Conservation (phyloP, 2,888 invertebrate species). For the Hydrotaea diabolus region DNA sequence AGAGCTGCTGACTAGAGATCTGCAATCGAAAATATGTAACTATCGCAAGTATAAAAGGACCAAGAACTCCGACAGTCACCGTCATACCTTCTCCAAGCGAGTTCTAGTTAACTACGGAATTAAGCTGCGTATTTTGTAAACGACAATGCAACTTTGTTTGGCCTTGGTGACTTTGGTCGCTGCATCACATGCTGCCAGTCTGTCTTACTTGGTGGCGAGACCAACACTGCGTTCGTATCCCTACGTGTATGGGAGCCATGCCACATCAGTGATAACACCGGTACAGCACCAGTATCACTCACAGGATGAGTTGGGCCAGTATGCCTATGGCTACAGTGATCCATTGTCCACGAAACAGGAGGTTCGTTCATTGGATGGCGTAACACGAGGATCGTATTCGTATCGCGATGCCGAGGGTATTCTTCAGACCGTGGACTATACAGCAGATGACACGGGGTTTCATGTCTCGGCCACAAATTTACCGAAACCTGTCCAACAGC, state of each 20-base stretch:
- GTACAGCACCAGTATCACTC: constrained; percentile 82
- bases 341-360: constrained; percentile 84
- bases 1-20: constrained; percentile 51
- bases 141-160: constrained; percentile 75
- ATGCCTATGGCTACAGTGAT: constrained; percentile 84
- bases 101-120: constrained; percentile 73
- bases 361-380: constrained; percentile 83
- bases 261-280: constrained; percentile 77
- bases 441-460: constrained; percentile 83
- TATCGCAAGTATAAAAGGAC: constrained; percentile 77
- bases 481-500: constrained; percentile 76
- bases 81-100: constrained; percentile 74
- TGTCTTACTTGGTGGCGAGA: constrained; percentile 67
- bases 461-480: constrained; percentile 84
- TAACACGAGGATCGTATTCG: constrained; percentile 84
- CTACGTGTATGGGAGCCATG: constrained; percentile 72
- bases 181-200: constrained; percentile 71
- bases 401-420: constrained; percentile 84
- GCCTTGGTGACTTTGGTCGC: constrained; percentile 72
- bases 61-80: constrained; percentile 67
- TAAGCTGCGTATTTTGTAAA: not conserved
- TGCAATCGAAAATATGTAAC: constrained; percentile 54
- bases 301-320: constrained; percentile 85
- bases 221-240: constrained; percentile 71
- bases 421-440: constrained; percentile 83